Evolutionary conservation across 1,140 invertebrate genomes (phyloP), one percentile per base, ranked within the genome.

Genomic region (Drosophila santomea): DNA sequence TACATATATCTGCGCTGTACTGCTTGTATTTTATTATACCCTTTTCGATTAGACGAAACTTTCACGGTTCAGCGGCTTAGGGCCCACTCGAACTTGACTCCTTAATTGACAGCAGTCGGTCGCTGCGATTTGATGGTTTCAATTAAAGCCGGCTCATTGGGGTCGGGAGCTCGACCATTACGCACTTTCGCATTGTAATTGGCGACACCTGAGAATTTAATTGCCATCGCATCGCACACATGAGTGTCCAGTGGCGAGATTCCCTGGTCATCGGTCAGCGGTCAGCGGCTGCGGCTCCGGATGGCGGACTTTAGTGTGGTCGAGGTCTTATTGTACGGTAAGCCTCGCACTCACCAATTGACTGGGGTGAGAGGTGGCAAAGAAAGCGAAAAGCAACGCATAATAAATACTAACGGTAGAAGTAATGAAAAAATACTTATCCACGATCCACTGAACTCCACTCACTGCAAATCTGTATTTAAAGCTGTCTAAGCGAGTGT

Each of bases 131-230:
- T 74, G 28, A 75, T 75, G 61, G 39, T 72, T 59, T 58, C 47
- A 66, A 75, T 75, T 75, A 76, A 55, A 58, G 52, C 10, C 72
- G 48, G 28, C 8, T 47, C 47, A 75, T 76, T 75, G 54, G 73
- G 78, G 81, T 82, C 80, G 73, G 58, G 61, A 48, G 78, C 57
- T 56, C 63, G 82, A 74, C 78, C 82, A 85, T 72, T 82, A 76
- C 82, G 78, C 82, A 86, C 82, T 86, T 75, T 82, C 75, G 62
- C 60, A 47, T 60, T 51, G 73, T 77, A 68, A 84, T 78, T 62
- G 38, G 75, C 78, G 84, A 89, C 79, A 80, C 76, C 66, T 66
- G 63, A 83, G 84, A 82, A 89, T 80, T 81, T 80, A 88, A 83
- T 83, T 79, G 67, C 41, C 54, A 38, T 32, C 41, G 43, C 62